Conservation (phyloP, 2,113 vertebrate species). For the Dermatemys mawii region DNA sequence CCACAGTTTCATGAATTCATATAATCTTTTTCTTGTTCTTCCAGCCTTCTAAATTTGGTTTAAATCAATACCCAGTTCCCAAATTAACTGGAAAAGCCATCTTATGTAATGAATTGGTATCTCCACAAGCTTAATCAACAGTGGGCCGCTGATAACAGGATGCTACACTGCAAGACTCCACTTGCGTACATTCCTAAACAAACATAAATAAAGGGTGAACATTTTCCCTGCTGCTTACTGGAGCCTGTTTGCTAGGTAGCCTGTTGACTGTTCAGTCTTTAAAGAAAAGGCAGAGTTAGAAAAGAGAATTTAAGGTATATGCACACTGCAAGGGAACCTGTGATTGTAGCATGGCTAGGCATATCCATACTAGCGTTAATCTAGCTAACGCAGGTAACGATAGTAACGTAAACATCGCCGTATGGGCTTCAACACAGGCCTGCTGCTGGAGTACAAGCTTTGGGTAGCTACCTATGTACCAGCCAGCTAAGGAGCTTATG, state of each 20-base stretch:
- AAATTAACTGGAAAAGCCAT: slow-evolving; percentile 45
- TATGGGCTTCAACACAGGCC: no score
- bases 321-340: no score
- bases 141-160: neutral
- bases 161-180: neutral
- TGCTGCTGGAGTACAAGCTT: neutral
- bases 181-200: neutral
- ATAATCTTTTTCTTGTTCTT: neutral
- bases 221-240: neutral
- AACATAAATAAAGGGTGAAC: neutral
- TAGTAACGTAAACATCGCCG: no score
- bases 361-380: no score
- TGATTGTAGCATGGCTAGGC: no score
- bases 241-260: neutral
- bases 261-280: neutral
- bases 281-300: neutral
- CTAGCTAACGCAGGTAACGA: no score
- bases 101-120: slow-evolving; percentile 54
- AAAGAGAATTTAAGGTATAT: neutral
- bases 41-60: neutral
- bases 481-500: neutral
- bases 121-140: slow-evolving; percentile 2
- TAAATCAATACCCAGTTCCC: slow-evolving; percentile 53
- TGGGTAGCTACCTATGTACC: neutral
- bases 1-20: neutral